These are phyloP conservation scores for Chouioia cunea DNA, from an alignment of 2,888 invertebrate species.

Conservation along the genomic window DNA sequence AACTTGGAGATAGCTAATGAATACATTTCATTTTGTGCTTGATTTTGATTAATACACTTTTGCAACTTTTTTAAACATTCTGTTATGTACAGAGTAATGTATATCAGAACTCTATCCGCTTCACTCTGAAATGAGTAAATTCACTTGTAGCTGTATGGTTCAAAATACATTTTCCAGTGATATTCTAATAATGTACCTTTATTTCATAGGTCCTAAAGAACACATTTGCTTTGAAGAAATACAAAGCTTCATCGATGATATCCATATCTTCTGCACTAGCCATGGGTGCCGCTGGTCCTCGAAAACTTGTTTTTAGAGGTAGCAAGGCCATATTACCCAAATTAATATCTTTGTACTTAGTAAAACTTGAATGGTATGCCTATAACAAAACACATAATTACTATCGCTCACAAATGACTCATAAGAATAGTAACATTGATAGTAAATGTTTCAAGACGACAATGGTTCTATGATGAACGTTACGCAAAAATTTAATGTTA, in stretches of 20 bases:
- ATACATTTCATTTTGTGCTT: constrained; percentile 96
- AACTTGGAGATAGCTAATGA: constrained; percentile 94
- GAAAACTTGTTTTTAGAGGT: constrained; percentile 89
- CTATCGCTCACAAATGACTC: not conserved
- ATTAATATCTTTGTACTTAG: constrained; percentile 76
- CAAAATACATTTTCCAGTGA: too few relatives aligned
- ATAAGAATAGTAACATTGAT: not conserved
- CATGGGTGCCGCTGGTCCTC: constrained; percentile 90
- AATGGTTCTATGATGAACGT: not conserved
- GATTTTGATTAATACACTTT: constrained; percentile 88
- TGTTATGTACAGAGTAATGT: constrained; percentile 96
- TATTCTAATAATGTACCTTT: constrained; percentile 76
- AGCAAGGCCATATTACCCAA: constrained; percentile 95
- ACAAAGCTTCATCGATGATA: constrained; percentile 96
- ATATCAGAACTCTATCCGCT: constrained; percentile 96
- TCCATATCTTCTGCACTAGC: constrained; percentile 80
- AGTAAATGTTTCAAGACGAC: not conserved
- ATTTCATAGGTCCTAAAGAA: constrained; percentile 99
- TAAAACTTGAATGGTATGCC: constrained; percentile 96
- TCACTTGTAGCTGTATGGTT: too few relatives aligned
- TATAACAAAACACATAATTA: constrained; percentile 66
- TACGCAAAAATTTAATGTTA: not conserved
- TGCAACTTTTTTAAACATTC: constrained; percentile 97
- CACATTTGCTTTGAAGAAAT: constrained; percentile 98
- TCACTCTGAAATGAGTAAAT: constrained; percentile 80